A percentile compares a stretch with the other conserved stretches of the same genome.
These are phyloP conservation scores for Drosophila bocqueti DNA, from an alignment of 1,140 invertebrate genomes.

Conservation along the genomic window DNA sequence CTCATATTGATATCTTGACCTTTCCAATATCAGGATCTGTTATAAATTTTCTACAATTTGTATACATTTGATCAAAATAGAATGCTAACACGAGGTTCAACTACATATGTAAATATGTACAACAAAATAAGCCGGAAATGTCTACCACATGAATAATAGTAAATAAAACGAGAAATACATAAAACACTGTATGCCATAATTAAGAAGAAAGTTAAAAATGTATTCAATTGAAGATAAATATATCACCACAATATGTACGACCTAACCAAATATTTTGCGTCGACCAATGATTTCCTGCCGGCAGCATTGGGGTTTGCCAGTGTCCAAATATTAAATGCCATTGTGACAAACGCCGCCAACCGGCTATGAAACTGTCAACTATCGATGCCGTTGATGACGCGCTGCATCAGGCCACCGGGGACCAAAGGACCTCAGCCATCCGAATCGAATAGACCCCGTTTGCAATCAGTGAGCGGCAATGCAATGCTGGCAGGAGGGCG, in stretches of 20 bases:
- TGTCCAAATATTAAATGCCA: conserved; percentile 81
- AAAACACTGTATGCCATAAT: too few species aligned
- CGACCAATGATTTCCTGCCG: conserved; percentile 59
- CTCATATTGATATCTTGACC: neutral
- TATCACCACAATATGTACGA: conserved; percentile 1
- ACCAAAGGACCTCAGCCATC: conserved; percentile 9
- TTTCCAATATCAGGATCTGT: neutral
- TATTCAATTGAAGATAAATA: neutral
- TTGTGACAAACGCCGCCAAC: conserved; percentile 77
- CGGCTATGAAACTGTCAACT: conserved; percentile 82
- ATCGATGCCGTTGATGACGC: conserved; percentile 63
- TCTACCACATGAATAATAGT: neutral
- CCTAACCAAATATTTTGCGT: conserved; percentile 68
- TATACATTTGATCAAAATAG: neutral
- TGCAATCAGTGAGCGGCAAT: conserved; percentile 66
- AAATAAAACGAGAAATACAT: neutral
- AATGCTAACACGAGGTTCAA: neutral
- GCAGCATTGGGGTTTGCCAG: conserved; percentile 29
- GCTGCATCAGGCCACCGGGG: conserved; percentile 19
- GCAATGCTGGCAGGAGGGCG: conserved; percentile 22
- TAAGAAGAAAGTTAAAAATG: neutral
- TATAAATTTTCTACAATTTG: too few species aligned
- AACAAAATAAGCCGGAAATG: neutral
- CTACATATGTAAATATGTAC: too few species aligned
- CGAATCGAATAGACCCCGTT: conserved; percentile 33